phyloP scores from a whole-genome alignment of 2,113 vertebrate species.

The Toxotes chatareus region DNA sequence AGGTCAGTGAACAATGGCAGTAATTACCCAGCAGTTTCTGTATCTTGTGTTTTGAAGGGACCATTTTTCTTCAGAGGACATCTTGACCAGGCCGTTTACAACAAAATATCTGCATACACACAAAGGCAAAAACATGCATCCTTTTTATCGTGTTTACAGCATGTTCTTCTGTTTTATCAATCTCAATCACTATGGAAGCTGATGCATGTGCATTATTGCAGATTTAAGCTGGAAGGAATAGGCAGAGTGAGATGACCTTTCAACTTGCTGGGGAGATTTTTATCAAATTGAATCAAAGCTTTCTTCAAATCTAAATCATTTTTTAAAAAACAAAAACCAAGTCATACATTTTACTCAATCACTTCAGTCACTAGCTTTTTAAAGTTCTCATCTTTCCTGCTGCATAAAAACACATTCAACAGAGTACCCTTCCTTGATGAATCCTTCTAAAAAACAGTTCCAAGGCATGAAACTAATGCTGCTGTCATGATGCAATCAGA shows the following conservation, averaged over 20 bases:
- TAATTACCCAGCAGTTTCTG: background rate
- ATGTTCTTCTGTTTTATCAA: no score
- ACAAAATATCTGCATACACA: no score
- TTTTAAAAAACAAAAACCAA: background rate
- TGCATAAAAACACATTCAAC: constrained; percentile 2
- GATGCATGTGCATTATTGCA: no score
- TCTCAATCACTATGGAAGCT: no score
- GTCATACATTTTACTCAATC: background rate
- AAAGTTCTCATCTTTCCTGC: constrained; percentile 6
- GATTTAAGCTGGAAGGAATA: no score
- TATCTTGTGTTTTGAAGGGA: background rate
- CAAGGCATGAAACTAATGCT: constrained; percentile 31
- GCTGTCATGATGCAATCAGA: constrained; percentile 54
- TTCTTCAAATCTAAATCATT: background rate
- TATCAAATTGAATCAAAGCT: no score
- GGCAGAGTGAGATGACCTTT: background rate
- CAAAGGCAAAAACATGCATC: background rate
- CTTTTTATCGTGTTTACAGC: no score
- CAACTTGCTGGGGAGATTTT: background rate
- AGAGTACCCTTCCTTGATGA: constrained; percentile 8
- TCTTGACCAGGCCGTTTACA: background rate
- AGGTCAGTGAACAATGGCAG: background rate
- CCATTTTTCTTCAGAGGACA: background rate
- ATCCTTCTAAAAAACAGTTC: constrained; percentile 25
- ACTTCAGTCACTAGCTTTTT: constrained; percentile 1